Evolutionary conservation across 2,888 invertebrate genomes (phyloP), one percentile per base, ranked within the genome.

Genomic region (Drosophila meridionalis): DNA sequence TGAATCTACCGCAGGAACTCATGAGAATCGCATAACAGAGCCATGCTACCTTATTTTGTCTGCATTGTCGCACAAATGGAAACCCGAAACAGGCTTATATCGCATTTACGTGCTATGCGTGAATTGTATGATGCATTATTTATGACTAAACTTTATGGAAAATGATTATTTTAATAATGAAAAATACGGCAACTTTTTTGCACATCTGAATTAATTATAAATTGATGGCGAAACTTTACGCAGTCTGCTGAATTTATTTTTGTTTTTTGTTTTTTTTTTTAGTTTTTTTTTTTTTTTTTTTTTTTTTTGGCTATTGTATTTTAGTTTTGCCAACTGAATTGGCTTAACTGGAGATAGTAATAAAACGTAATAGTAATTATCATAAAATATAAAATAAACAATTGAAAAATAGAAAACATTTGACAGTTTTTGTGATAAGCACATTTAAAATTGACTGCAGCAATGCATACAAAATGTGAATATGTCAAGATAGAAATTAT

Each of bases 361-460:
- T 42, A 42, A 57, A 40, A 42, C 0, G 12, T 26, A 58, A 58
- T 34, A 14, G 34, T 34, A 58, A 58, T 26, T 58, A 58, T 45
- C 45, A 42, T 32, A 57, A 57, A 42, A 42, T 36, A 12, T 7
- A 52, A 36, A 52, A 52, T 12, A 34, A 52, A 52, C 20, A 52
- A 34, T 14, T 14, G 14, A 14, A 26, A 43, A 12, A 28, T 7
- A 6, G 34, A 12, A 36, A 58, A 45, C 11, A 34, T 14, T 5
- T 58, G 40, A 56, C 40, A 42, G 56, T 30, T 56, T 30, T 12
- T 28, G 9, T 38, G 38, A 55, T 55, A 38, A 55, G 34, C 53
- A 9, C 26, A 38, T 26, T 38, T 26, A 8, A 36, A 9, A 55
- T 38, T 38, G 53, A 36, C 36, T 34, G 20, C 53, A 36, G 53